These are phyloP conservation scores for Pipra filicauda DNA, from an alignment of 2,113 vertebrate genomes.

Conservation along the genomic window DNA sequence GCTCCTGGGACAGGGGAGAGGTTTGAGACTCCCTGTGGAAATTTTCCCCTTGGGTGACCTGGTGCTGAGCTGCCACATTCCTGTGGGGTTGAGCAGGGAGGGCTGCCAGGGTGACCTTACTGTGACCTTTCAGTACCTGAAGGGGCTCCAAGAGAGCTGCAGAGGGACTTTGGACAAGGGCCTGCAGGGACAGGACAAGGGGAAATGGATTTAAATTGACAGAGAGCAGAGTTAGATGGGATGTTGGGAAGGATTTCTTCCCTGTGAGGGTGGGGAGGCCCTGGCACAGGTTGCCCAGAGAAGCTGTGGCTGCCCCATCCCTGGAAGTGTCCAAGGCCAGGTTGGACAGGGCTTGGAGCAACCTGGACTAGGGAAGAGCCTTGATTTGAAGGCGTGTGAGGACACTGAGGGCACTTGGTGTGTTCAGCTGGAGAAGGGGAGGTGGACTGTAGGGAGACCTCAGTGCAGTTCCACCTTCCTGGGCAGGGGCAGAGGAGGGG, in stretches of 20 bases:
- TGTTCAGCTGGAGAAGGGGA: too few relatives aligned
- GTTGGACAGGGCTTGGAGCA: background rate
- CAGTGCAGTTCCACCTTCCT: too few relatives aligned
- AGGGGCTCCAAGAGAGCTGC: background rate
- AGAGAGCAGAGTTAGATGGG: background rate
- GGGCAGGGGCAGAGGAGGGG: too few relatives aligned
- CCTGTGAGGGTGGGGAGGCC: background rate
- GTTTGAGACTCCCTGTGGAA: rapidly evolving
- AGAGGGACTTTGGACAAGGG: background rate
- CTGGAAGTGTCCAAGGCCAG: background rate
- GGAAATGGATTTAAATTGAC: background rate
- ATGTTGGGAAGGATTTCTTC: background rate
- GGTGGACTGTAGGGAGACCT: too few relatives aligned
- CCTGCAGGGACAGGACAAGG: background rate
- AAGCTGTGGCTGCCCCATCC: background rate
- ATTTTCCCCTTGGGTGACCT: rapidly evolving
- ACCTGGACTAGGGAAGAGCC: background rate
- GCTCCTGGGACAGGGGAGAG: background rate
- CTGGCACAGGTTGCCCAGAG: background rate
- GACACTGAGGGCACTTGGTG: too few relatives aligned
- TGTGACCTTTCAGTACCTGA: background rate
- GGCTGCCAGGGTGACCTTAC: background rate
- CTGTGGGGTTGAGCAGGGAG: rapidly evolving
- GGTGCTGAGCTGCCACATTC: background rate
- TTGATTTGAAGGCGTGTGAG: too few relatives aligned